Evolutionary conservation across 1,140 invertebrate species (phyloP).

Genomic region (Philaenus spumarius): DNA sequence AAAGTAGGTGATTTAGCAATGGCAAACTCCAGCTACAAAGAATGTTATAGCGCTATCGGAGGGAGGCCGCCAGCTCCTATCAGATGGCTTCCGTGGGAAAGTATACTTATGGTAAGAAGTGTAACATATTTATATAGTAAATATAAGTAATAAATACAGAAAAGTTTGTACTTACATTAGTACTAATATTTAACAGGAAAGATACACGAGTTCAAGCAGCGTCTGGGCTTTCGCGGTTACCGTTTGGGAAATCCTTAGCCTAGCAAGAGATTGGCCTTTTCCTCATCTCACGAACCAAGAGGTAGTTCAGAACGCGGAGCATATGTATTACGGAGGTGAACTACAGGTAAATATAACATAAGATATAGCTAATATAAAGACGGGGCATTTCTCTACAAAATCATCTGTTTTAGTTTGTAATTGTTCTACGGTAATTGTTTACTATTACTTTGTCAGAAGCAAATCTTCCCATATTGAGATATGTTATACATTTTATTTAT

Average conservation of each 20-base stretch:
- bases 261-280: constrained; percentile 65
- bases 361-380: no score
- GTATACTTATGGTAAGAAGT: constrained; percentile 69
- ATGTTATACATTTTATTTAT: no score
- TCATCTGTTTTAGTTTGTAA: constrained; percentile 1
- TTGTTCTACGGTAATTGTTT: not conserved
- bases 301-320: constrained; percentile 65
- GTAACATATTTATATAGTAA: no score
- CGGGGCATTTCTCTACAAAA: no score
- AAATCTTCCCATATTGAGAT: no score
- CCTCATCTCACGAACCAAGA: constrained; percentile 62
- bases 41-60: constrained; percentile 42
- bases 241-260: constrained; percentile 67
- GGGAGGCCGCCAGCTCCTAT: constrained; percentile 58
- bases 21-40: constrained; percentile 38
- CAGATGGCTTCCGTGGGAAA: constrained; percentile 79
- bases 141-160: not conserved
- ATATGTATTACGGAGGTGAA: constrained; percentile 58
- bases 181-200: constrained; percentile 43
- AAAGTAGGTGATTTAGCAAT: constrained; percentile 66
- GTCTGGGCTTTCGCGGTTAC: constrained; percentile 65
- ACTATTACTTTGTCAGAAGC: no score
- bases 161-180: not conserved
- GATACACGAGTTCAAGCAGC: constrained; percentile 54
- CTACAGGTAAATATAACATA: constrained; percentile 48